Percentiles rank a stretch among this genome's conserved stretches.
Evolutionary conservation across 2,113 vertebrate species (phyloP).

Genomic region (Melierax canorus): DNA sequence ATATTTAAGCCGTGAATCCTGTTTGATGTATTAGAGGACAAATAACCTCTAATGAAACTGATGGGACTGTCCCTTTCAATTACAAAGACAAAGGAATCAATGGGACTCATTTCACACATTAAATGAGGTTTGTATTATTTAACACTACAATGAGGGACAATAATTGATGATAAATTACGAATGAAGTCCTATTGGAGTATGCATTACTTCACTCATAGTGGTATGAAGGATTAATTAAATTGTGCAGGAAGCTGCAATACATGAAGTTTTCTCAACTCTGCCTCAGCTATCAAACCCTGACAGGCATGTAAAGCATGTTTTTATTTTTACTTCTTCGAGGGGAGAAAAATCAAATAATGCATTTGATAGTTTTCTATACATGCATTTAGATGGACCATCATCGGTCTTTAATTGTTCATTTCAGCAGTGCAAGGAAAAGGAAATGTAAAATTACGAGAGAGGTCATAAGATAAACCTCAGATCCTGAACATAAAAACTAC

Average conservation of each 20-base stretch:
- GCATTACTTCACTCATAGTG: neutral
- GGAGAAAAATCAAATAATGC: neutral
- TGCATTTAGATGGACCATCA: neutral
- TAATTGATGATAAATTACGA: constrained; percentile 44
- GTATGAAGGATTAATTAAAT: constrained; percentile 40
- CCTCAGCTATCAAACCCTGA: neutral
- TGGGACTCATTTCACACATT: constrained; percentile 47
- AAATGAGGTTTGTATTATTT: constrained; percentile 43
- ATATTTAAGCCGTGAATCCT: constrained; percentile 38
- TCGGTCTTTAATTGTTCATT: neutral
- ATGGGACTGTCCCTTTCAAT: constrained; percentile 55
- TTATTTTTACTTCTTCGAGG: neutral
- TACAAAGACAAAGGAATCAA: constrained; percentile 59
- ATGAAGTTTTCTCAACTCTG: neutral
- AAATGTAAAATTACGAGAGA: neutral
- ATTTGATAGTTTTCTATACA: neutral
- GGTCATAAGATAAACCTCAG: neutral
- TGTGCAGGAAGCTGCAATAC: neutral
- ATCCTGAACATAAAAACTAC: neutral
- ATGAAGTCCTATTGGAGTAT: constrained; percentile 11
- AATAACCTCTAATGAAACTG: constrained; percentile 39
- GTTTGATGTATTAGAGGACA: constrained; percentile 19
- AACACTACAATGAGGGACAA: constrained; percentile 13
- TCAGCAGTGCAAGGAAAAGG: neutral
- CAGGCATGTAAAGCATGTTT: neutral